Evolutionary conservation across 2,888 invertebrate genomes (phyloP).

Genomic region (Bugulina stolonifera): DNA sequence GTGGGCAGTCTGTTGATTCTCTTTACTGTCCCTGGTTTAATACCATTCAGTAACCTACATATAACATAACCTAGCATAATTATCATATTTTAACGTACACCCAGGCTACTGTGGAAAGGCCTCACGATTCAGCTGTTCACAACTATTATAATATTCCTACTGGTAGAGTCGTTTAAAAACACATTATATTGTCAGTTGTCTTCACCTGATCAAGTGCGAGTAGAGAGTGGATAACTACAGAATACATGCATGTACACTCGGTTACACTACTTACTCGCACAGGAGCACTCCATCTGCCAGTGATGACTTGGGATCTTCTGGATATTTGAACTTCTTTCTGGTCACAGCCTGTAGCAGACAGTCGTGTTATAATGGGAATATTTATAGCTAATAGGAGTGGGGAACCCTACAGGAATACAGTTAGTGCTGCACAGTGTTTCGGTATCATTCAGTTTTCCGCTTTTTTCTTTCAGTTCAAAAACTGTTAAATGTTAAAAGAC

Average conservation of each 20-base stretch:
- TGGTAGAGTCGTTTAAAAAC: too few species aligned
- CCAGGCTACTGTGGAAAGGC: too few species aligned
- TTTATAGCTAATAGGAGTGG: too few species aligned
- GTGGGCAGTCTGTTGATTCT: slow-evolving; percentile 48
- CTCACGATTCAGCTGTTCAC: too few species aligned
- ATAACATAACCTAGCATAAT: background rate
- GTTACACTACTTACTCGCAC: slow-evolving; percentile 47
- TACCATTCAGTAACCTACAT: slow-evolving; percentile 43
- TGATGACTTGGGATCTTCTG: slow-evolving; percentile 48
- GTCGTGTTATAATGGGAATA: too few species aligned
- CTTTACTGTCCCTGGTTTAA: slow-evolving; percentile 43
- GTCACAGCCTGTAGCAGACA: slow-evolving; percentile 45
- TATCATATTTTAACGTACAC: background rate
- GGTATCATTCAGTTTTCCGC: too few species aligned
- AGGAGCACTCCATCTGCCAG: slow-evolving; percentile 49
- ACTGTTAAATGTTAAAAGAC: too few species aligned
- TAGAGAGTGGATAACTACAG: background rate
- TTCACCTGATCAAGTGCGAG: background rate
- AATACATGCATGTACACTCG: background rate
- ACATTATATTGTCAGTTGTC: too few species aligned
- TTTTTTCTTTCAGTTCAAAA: too few species aligned
- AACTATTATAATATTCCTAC: too few species aligned
- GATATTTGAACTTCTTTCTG: slow-evolving; percentile 43
- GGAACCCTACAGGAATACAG: too few species aligned
- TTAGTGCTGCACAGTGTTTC: too few species aligned